These are phyloP conservation scores for Mirza zaza DNA, from an alignment of 2,113 vertebrate genomes.

Conservation along the genomic window DNA sequence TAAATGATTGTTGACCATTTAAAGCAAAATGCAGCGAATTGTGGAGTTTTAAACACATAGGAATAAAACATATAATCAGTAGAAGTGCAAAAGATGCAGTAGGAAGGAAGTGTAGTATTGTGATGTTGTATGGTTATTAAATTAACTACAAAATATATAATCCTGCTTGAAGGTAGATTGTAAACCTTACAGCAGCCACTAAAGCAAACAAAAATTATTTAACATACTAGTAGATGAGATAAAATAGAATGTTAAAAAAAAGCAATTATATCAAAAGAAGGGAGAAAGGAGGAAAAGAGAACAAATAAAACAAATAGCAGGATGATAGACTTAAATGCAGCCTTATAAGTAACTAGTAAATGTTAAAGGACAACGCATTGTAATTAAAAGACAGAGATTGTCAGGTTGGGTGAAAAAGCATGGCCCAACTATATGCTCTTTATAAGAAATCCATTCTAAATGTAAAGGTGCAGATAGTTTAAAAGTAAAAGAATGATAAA, in stretches of 20 bases:
- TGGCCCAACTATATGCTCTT: neutral
- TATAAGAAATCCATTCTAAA: neutral
- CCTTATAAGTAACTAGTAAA: neutral
- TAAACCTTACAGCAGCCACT: neutral
- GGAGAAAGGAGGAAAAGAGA: neutral
- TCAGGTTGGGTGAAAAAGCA: neutral
- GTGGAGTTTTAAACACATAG: neutral
- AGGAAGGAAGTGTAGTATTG: neutral
- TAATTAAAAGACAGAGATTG: neutral
- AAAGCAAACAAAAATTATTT: neutral
- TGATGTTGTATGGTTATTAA: neutral
- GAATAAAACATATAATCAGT: neutral
- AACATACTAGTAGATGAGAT: neutral
- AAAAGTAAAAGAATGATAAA: neutral
- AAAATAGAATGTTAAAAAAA: neutral
- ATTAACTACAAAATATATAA: neutral
- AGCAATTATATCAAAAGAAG: neutral
- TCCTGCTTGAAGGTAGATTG: neutral
- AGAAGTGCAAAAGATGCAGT: neutral
- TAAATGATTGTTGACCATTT: neutral
- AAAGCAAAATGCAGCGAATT: neutral
- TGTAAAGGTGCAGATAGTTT: neutral
- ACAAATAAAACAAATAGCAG: neutral
- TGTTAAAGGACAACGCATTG: neutral
- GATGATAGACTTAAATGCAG: neutral